Evolutionary conservation across 1,140 invertebrate genomes (phyloP).

Genomic region (Cephus cinctus): DNA sequence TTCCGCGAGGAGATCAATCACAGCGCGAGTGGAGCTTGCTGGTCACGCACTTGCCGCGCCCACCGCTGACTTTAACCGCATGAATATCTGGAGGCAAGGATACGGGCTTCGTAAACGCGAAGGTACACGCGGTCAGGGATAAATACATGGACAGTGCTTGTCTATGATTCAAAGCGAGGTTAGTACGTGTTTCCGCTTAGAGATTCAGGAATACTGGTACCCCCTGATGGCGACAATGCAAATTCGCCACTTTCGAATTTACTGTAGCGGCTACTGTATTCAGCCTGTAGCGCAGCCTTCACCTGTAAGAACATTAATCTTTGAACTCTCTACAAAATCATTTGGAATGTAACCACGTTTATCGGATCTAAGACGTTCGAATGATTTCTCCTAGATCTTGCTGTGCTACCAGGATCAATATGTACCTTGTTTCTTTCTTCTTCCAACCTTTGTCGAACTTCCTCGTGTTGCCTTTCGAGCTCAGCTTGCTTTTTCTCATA

Average conservation of each 20-base stretch:
- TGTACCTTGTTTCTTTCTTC: constrained; percentile 71
- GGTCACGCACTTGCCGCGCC: no score
- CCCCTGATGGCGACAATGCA: constrained; percentile 43
- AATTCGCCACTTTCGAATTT: constrained; percentile 49
- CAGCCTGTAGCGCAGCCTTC: constrained; percentile 37
- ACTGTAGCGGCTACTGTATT: constrained; percentile 48
- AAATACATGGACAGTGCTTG: constrained; percentile 15
- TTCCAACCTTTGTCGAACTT: constrained; percentile 67
- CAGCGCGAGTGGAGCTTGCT: no score
- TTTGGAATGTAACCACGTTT: no score
- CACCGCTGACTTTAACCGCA: no score
- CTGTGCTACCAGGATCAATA: background rate
- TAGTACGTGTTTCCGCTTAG: constrained; percentile 45
- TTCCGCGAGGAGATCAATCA: no score
- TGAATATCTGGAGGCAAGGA: no score
- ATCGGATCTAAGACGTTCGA: no score
- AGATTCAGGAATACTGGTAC: constrained; percentile 40
- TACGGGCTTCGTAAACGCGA: no score
- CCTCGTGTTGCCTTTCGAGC: constrained; percentile 74
- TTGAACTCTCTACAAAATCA: no score
- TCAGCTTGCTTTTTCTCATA: constrained; percentile 76
- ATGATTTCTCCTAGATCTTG: no score
- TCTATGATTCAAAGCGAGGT: constrained; percentile 14
- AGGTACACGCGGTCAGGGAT: no score
- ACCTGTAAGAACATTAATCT: constrained; percentile 32